These are phyloP conservation scores for Thymelicus sylvestris DNA, from an alignment of 2,888 invertebrate genomes.

Conservation along the genomic window DNA sequence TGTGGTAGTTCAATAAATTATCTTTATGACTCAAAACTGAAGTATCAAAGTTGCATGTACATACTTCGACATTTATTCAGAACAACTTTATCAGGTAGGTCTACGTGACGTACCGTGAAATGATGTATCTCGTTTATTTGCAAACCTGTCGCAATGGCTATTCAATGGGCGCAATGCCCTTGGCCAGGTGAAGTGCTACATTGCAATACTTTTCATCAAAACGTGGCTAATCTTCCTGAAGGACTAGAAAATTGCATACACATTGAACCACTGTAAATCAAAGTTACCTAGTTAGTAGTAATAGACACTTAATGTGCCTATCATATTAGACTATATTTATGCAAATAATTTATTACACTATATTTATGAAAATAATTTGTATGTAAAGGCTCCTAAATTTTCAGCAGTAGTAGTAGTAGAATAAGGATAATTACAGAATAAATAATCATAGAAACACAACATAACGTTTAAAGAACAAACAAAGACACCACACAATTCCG, in stretches of 20 bases:
- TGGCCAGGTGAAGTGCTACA: neutral
- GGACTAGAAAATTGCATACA: neutral
- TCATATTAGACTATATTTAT: neutral
- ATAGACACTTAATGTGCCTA: neutral
- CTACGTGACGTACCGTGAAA: constrained; percentile 35
- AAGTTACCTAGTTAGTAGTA: neutral
- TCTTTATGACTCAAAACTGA: neutral
- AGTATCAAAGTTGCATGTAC: neutral
- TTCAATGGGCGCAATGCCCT: constrained; percentile 3
- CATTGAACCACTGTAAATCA: neutral
- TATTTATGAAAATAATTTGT: too few relatives aligned
- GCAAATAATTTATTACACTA: neutral
- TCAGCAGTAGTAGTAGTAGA: too few relatives aligned
- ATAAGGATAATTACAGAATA: too few relatives aligned
- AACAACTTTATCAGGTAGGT: constrained; percentile 40
- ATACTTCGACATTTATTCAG: neutral
- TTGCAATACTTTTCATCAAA: neutral
- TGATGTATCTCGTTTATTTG: constrained; percentile 28
- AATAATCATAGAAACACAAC: neutral
- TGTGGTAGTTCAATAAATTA: neutral
- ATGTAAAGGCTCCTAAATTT: too few relatives aligned
- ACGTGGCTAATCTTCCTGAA: constrained; percentile 10
- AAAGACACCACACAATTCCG: constrained; percentile 9
- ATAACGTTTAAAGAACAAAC: constrained; percentile 13
- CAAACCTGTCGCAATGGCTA: constrained; percentile 16